phyloP scores from a whole-genome alignment of 2,797 vertebrate genomes.

The Bryconaethiops microstoma region DNA sequence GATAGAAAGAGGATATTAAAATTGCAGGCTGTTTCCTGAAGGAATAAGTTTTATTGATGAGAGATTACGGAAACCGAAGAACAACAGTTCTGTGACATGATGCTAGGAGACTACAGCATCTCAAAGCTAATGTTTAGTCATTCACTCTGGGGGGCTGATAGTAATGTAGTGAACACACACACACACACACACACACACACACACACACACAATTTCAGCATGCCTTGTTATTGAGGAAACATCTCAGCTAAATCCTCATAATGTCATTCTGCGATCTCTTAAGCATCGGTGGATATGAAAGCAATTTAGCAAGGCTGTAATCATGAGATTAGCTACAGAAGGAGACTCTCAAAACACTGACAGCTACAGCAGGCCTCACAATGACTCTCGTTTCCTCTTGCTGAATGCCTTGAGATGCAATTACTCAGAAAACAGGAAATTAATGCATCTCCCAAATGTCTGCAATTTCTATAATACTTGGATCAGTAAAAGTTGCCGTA shows the following conservation, averaged over 20 bases:
- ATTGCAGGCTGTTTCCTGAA: conserved; percentile 28
- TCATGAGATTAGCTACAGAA: conserved; percentile 57
- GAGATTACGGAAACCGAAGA: conserved; percentile 41
- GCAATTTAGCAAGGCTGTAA: conserved; percentile 60
- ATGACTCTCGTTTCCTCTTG: conserved; percentile 38
- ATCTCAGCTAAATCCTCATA: conserved; percentile 59
- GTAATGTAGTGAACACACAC: conserved; percentile 53
- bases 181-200: conserved; percentile 29
- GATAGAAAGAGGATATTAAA: conserved; percentile 36
- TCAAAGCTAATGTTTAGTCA: conserved; percentile 47
- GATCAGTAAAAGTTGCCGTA: conserved; percentile 22
- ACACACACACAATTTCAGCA: conserved; percentile 45
- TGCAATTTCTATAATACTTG: conserved; percentile 37
- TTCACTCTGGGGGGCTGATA: conserved; percentile 37
- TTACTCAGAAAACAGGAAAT: conserved; percentile 44
- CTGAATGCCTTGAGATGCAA: conserved; percentile 39
- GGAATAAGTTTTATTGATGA: conserved; percentile 37
- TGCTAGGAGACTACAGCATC: conserved; percentile 40
- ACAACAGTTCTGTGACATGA: conserved; percentile 38
- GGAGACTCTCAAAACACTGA: conserved; percentile 47
- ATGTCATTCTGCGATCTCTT: conserved; percentile 59
- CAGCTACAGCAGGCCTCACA: conserved; percentile 39
- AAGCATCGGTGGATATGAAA: conserved; percentile 60
- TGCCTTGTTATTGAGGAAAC: conserved; percentile 56
- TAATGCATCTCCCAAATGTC: conserved; percentile 32